A percentile compares a stretch with the other conserved stretches of the same genome.
Evolutionary conservation across 1,140 invertebrate genomes (phyloP).

Genomic region (Caenorhabditis brenneri): DNA sequence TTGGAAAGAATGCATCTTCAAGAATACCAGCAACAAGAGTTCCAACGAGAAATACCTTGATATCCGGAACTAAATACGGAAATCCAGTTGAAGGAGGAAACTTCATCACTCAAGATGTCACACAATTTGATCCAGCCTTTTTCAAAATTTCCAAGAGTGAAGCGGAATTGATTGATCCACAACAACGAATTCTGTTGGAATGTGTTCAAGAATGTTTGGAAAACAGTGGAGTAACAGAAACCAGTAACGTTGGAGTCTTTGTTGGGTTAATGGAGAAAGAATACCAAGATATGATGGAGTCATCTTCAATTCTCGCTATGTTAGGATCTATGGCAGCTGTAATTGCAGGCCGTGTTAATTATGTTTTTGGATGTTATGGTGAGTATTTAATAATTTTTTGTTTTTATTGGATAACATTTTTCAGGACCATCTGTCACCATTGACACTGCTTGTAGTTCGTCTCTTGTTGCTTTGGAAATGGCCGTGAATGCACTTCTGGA

Average conservation of each 20-base stretch:
- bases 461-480: slow-evolving; percentile 66
- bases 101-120: slow-evolving; percentile 50
- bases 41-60: slow-evolving; percentile 50
- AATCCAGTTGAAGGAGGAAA: slow-evolving; percentile 53
- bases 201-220: slow-evolving; percentile 54
- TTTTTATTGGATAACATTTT: not conserved
- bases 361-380: slow-evolving; percentile 53
- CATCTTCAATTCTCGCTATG: slow-evolving; percentile 51
- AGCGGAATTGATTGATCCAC: slow-evolving; percentile 56
- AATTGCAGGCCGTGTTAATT: slow-evolving; percentile 47
- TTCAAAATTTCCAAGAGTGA: slow-evolving; percentile 57
- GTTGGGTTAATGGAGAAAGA: slow-evolving; percentile 56
- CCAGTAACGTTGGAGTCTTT: slow-evolving; percentile 44
- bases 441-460: slow-evolving; percentile 69
- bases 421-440: slow-evolving; percentile 56
- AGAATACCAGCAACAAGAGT: slow-evolving; percentile 52
- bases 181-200: slow-evolving; percentile 54
- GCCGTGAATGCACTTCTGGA: slow-evolving; percentile 61
- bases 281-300: slow-evolving; percentile 54
- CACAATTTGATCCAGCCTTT: slow-evolving; percentile 52
- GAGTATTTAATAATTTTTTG: no score
- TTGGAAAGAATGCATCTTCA: slow-evolving; percentile 51
- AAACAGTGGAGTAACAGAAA: slow-evolving; percentile 39
- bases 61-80: slow-evolving; percentile 48
- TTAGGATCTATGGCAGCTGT: slow-evolving; percentile 51